These are phyloP conservation scores for Sciurus carolinensis DNA, from an alignment of 2,797 vertebrate genomes.

Conservation along the genomic window DNA sequence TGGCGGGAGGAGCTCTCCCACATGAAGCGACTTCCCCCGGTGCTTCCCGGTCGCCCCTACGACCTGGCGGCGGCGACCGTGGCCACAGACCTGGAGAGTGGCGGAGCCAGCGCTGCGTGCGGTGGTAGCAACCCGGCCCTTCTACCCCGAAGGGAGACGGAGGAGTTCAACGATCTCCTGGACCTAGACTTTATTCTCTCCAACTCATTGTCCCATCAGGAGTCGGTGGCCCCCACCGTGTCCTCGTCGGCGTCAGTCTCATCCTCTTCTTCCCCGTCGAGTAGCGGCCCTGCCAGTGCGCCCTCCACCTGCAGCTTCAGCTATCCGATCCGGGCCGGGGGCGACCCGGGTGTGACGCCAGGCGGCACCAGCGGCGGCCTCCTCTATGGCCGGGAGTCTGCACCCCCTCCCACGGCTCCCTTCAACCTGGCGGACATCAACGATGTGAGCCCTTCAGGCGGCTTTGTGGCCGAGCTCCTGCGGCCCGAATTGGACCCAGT, in stretches of 20 bases:
- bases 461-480: slow-evolving; percentile 98
- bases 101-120: slow-evolving; percentile 73
- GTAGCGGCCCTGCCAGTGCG: slow-evolving; percentile 88
- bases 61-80: slow-evolving; percentile 85
- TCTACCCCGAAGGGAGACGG: slow-evolving; percentile 93
- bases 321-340: slow-evolving; percentile 92
- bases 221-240: slow-evolving; percentile 90
- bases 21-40: slow-evolving; percentile 93
- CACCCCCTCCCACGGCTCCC: slow-evolving; percentile 82
- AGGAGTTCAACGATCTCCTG: slow-evolving; percentile 95
- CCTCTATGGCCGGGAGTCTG: slow-evolving; percentile 84
- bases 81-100: slow-evolving; percentile 77
- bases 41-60: slow-evolving; percentile 90
- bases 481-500: slow-evolving; percentile 97
- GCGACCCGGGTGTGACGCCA: slow-evolving; percentile 85
- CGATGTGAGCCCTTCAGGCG: slow-evolving; percentile 96
- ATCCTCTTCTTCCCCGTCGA: slow-evolving; percentile 89
- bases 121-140: slow-evolving; percentile 83
- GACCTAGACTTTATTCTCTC: slow-evolving; percentile 99
- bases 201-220: slow-evolving; percentile 95
- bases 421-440: slow-evolving; percentile 95
- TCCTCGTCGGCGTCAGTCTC: slow-evolving; percentile 92
- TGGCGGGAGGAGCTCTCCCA: slow-evolving; percentile 97
- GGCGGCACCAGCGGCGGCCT: slow-evolving; percentile 76
- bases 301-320: slow-evolving; percentile 91